Evolutionary conservation across 2,888 invertebrate species (phyloP), one percentile per base, ranked within the genome.

Genomic region (Anthoptus insignis): DNA sequence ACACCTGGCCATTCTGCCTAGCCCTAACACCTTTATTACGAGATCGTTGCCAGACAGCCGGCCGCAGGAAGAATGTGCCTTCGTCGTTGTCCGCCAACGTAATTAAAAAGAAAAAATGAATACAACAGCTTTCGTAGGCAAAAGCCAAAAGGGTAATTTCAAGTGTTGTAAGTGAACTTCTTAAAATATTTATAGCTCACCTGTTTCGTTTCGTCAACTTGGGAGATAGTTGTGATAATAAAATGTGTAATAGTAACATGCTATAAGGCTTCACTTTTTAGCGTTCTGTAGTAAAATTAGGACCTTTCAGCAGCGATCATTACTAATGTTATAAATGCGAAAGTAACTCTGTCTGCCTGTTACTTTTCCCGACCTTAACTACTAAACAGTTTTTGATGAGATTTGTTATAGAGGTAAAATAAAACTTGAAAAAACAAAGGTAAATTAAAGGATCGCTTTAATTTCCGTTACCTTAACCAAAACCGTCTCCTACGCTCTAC

Each of bases 1-100:
- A 83, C 91, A 92, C 90, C 91, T 91, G 91, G 89, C 83, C 75
- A 81, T 84, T 80, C 80, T 72, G 83, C 80, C 86, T 84, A 86
- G 83, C 77, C 69, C 45, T 63, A 67, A 72, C 66, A 54, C 81
- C 80, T 84, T 84, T 84, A 83, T 79, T 74, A 74, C 70, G 74
- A 76, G 74, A 75, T 72, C 71, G 67, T 71, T 65, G 64, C 63
- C 45, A 69, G 70, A 74, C 87, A 86, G 80, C 84, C 81, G 86
- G 81, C 80, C 65, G 74, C 79, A 79, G 78, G 76, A 72, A 76
- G 76, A 76, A 78, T 80, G 77, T 76, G 77, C 65, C 59, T 59
- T 22, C 64, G 65, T 50, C 64, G 69, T 70, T 66, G 70, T 66
- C 70, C 57, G 68, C 68, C 59, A 76, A 68, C 59, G 77, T 79